Base-by-base conservation (phyloP, 2,888 invertebrate genomes). In the Siphonodentalium dalli region DNA sequence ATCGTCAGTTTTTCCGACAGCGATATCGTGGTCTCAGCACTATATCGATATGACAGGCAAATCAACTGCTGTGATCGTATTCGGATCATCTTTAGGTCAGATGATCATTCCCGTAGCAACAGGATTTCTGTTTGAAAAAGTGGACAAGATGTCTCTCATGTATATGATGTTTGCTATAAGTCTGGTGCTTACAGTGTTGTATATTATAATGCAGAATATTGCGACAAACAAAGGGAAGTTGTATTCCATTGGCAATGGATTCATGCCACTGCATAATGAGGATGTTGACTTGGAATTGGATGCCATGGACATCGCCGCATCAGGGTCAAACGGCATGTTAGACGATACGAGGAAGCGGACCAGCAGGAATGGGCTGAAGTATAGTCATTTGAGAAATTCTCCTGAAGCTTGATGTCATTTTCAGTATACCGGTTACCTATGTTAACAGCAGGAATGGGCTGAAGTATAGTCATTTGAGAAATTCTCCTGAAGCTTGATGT, bases 1-100 rank as follows among this genome's bases (percentile, higher is more conserved):
- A 70, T 82, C 83, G 0, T 82, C 83, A 7, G 75, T 83, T 7
- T 83, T 84, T 54, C 83, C 84, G 6, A 77, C 83, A 0, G 77
- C 79, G 15, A 73, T 84, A n/a, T 72, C 80, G 2, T 84, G 83
- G 83, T 73, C 82, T 2, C 83, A 83, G 58, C 69, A 72, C 20
- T 81, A 82, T 61, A 77, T 83, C 44, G 75, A 76, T 23, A 66
- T 84, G 11, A 80, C 82, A 0, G 82, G 84, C n/a, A 79, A 80
- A 58, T 75, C 81, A 2, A 80, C 83, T 1, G 79, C 83, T 2
- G 70, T 82, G n/a, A 78, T 84, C 49, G 77, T 82, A 6, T 67
- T 81, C 2, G 83, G 82, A 0, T 82, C 80, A 2, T 78, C 83
- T 1, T 54, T 82, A 11, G 83, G 83, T 1, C 81, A 83, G 61